These are phyloP conservation scores for Xestia rhomboidea DNA, from an alignment of 2,888 invertebrate genomes.

Conservation along the genomic window DNA sequence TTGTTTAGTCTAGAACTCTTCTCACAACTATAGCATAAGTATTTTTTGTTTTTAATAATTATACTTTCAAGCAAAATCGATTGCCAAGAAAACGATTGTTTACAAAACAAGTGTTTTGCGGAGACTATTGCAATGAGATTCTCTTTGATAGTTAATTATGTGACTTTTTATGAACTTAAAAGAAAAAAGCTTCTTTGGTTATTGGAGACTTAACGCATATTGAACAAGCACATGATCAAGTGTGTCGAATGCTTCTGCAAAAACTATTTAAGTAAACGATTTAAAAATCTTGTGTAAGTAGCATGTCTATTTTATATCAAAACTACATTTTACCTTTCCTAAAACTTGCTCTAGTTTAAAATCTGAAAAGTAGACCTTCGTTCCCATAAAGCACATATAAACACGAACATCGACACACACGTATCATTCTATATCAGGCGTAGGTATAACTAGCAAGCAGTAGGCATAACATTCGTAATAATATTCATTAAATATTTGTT, in stretches of 20 bases:
- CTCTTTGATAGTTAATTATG: constrained; percentile 33
- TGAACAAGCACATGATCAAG: neutral
- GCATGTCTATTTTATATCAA: neutral
- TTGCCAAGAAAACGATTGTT: constrained; percentile 51
- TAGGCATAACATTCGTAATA: constrained; percentile 55
- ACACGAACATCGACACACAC: constrained; percentile 32
- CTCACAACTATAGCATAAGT: constrained; percentile 38
- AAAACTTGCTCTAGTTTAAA: constrained; percentile 36
- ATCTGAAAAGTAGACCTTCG: constrained; percentile 58
- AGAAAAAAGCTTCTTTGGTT: constrained; percentile 12
- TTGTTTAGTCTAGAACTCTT: constrained; percentile 62
- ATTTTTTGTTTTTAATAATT: constrained; percentile 39
- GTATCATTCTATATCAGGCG: constrained; percentile 49
- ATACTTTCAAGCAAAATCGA: constrained; percentile 50
- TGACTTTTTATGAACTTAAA: constrained; percentile 27
- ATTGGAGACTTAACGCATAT: constrained; percentile 4
- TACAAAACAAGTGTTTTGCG: constrained; percentile 33
- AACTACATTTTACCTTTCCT: neutral
- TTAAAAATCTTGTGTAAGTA: neutral
- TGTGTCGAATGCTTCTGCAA: constrained; percentile 3
- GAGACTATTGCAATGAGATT: constrained; percentile 36
- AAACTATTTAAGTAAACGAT: neutral
- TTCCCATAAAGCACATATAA: constrained; percentile 60
- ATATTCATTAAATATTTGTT: constrained; percentile 59
- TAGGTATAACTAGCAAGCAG: constrained; percentile 27